Conservation (phyloP, 2,113 vertebrate genomes). For the Prunella fulvescens region DNA sequence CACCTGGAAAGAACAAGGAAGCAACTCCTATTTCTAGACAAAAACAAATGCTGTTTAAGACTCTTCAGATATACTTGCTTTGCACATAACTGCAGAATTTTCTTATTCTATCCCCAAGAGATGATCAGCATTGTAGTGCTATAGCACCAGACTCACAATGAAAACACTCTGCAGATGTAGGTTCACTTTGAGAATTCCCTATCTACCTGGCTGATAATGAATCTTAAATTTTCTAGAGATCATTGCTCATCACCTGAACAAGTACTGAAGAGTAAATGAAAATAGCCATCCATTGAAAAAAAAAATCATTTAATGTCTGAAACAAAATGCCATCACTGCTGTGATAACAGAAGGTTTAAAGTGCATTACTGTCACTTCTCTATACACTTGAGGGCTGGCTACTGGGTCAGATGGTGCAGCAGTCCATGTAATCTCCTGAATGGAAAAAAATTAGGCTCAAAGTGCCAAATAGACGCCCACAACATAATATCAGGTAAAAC, state of each 20-base stretch:
- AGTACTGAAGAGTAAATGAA: conserved; percentile 64
- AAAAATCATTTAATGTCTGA: conserved; percentile 62
- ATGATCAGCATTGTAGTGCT: not conserved
- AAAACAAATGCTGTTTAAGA: not conserved
- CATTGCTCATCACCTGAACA: conserved; percentile 44
- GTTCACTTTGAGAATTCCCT: not conserved
- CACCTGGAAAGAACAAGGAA: not conserved
- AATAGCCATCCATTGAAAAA: conserved; percentile 60
- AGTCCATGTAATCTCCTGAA: conserved; percentile 87
- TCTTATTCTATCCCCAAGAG: not conserved
- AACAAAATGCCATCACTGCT: conserved; percentile 71
- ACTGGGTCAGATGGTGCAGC: conserved; percentile 80
- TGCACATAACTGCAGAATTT: not conserved
- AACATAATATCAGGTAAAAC: conserved; percentile 77
- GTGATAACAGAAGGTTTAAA: conserved; percentile 78
- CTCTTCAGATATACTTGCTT: not conserved
- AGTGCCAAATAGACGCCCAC: conserved; percentile 73
- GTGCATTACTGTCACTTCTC: conserved; percentile 72
- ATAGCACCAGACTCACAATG: not conserved
- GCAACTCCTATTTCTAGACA: not conserved
- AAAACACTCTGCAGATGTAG: not conserved
- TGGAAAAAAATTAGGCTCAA: conserved; percentile 77
- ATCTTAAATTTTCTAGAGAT: conserved; percentile 17
- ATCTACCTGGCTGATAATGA: not conserved
- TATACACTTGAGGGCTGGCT: conserved; percentile 74